These are phyloP conservation scores for Junonia oenone DNA, from an alignment of 2,888 invertebrate species.

Conservation along the genomic window DNA sequence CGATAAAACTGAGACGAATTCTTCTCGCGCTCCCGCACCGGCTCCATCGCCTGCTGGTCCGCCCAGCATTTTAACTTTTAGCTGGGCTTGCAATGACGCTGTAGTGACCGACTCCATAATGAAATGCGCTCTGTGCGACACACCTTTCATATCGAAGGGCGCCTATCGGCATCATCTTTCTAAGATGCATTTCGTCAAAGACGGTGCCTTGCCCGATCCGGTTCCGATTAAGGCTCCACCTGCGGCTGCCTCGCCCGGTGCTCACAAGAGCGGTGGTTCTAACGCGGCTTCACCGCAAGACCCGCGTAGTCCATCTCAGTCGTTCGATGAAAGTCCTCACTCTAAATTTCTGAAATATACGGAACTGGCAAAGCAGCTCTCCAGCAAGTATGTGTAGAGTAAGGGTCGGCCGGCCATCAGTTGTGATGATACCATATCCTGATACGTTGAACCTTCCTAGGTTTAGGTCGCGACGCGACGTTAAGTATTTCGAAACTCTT, in stretches of 20 bases:
- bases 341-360: conserved; percentile 99
- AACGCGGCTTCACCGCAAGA: conserved; percentile 74
- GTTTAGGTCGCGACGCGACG: conserved; percentile 74
- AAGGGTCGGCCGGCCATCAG: conserved; percentile 55
- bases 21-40: conserved; percentile 76
- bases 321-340: conserved; percentile 94
- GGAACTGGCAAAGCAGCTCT: conserved; percentile 98
- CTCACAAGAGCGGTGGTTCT: conserved; percentile 63
- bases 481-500: conserved; percentile 79
- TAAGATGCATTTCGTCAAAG: conserved; percentile 97
- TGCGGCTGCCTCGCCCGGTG: conserved; percentile 64
- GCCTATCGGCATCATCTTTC: conserved; percentile 97
- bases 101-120: conserved; percentile 93
- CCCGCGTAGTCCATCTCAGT: conserved; percentile 79
- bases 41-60: conserved; percentile 83
- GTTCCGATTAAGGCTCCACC: conserved; percentile 80
- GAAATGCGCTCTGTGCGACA: conserved; percentile 97
- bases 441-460: conserved; percentile 78
- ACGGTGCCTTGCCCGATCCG: conserved; percentile 90
- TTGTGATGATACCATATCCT: conserved; percentile 91
- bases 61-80: conserved; percentile 92
- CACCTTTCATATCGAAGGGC: conserved; percentile 97
- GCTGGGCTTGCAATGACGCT: conserved; percentile 96
- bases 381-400: conserved; percentile 95
- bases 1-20: conserved; percentile 93